A percentile compares a stretch with the other conserved stretches of the same genome.
phyloP scores from a whole-genome alignment of 2,888 invertebrate species.

The Asteroscopus sphinx region DNA sequence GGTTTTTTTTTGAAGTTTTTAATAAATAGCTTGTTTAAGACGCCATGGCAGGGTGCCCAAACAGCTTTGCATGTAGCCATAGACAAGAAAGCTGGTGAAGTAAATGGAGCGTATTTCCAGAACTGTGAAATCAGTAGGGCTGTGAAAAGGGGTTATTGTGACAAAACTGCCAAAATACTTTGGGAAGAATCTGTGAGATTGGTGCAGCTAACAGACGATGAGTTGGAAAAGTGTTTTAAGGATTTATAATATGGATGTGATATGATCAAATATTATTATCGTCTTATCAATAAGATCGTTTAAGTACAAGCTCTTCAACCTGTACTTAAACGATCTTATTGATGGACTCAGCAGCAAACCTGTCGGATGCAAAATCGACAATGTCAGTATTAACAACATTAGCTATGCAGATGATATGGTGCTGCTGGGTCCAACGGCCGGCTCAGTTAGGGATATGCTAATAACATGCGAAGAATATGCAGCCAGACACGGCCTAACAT shows the following conservation, averaged over 20 bases:
- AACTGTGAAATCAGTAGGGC: slow-evolving; percentile 91
- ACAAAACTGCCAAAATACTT: slow-evolving; percentile 91
- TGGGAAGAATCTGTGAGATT: slow-evolving; percentile 94
- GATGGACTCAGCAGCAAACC: too few species aligned
- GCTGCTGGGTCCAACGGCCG: too few species aligned
- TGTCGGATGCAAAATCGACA: too few species aligned
- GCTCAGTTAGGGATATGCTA: too few species aligned
- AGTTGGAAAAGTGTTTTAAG: slow-evolving; percentile 87
- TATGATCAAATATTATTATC: too few species aligned
- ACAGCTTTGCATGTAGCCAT: slow-evolving; percentile 92
- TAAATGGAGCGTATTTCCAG: slow-evolving; percentile 92
- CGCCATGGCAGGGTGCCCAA: slow-evolving; percentile 93
- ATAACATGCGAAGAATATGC: too few species aligned
- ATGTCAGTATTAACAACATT: too few species aligned
- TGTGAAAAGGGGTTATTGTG: slow-evolving; percentile 88
- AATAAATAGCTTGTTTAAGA: slow-evolving; percentile 90
- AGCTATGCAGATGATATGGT: too few species aligned
- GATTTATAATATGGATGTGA: not conserved
- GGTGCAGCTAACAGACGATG: slow-evolving; percentile 90
- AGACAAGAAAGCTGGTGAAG: slow-evolving; percentile 79
- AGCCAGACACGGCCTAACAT: too few species aligned
- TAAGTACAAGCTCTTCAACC: too few species aligned
- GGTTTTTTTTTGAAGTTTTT: slow-evolving; percentile 86
- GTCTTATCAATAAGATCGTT: too few species aligned
- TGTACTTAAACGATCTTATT: too few species aligned